Evolutionary conservation across 2,888 invertebrate genomes (phyloP).

Genomic region (Dendrolimus houi): DNA sequence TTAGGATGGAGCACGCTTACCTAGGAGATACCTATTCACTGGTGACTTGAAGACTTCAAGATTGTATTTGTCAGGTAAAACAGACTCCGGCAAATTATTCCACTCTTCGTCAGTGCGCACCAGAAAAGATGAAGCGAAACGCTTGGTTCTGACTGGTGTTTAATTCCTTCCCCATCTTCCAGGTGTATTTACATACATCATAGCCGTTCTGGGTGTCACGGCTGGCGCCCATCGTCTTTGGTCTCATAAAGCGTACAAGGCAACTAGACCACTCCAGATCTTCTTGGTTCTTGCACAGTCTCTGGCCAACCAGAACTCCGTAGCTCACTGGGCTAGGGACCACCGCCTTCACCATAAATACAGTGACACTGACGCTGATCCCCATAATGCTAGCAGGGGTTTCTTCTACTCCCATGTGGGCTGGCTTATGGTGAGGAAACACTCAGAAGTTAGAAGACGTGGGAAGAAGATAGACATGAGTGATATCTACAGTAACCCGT

Average conservation of each 20-base stretch:
- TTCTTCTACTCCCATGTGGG: conserved; percentile 90
- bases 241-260: conserved; percentile 7
- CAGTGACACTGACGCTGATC: conserved; percentile 35
- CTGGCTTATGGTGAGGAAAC: conserved; percentile 84
- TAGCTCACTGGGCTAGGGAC: conserved; percentile 5
- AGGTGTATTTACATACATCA: conserved; percentile 2
- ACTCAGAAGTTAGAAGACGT: conserved; percentile 81
- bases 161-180: not conserved
- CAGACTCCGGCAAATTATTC: too few relatives aligned
- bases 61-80: too few relatives aligned
- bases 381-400: conserved; percentile 83
- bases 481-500: conserved; percentile 81
- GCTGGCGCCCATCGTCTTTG: conserved; percentile 9
- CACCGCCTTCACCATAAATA: conserved; percentile 12
- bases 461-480: conserved; percentile 81
- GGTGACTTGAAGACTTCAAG: too few relatives aligned
- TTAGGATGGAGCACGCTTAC: too few relatives aligned
- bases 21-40: too few relatives aligned
- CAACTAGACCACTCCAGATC: conserved; percentile 7
- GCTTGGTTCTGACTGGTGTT: too few relatives aligned
- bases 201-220: conserved; percentile 2
- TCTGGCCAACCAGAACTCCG: conserved; percentile 5
- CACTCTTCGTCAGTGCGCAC: too few relatives aligned
- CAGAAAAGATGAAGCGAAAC: too few relatives aligned
- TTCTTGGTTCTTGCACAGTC: conserved; percentile 7